These are phyloP conservation scores for Ammodytes dubius DNA, from an alignment of 2,113 vertebrate species.

Conservation along the genomic window DNA sequence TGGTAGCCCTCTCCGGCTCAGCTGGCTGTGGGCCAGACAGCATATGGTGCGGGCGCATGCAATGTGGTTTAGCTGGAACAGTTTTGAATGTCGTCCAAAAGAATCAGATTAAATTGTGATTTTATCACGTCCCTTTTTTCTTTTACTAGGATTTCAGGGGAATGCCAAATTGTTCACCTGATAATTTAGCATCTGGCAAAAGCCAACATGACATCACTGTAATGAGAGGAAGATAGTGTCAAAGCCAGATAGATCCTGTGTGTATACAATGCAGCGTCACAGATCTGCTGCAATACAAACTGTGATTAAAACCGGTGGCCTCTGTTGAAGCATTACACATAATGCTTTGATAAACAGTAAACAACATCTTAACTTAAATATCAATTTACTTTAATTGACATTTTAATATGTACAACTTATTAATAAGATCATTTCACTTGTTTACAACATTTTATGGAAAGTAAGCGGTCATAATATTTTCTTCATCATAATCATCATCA, in stretches of 20 bases:
- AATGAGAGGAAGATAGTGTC: constrained; percentile 4
- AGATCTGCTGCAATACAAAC: constrained; percentile 15
- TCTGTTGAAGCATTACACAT: neutral
- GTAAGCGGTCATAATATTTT: neutral
- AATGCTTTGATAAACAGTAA: constrained; percentile 1
- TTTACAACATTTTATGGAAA: neutral
- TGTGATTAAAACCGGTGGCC: constrained; percentile 27
- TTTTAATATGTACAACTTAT: neutral
- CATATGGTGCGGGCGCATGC: constrained; percentile 60
- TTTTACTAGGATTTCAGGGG: constrained; percentile 24
- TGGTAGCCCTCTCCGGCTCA: constrained; percentile 44
- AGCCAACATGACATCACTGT: constrained; percentile 15
- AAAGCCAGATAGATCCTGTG: constrained; percentile 20
- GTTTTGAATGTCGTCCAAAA: constrained; percentile 68
- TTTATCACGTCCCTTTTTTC: constrained; percentile 48
- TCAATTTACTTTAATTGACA: no score
- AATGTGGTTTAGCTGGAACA: constrained; percentile 43
- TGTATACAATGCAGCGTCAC: neutral
- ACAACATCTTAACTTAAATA: neutral
- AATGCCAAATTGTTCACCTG: constrained; percentile 43
- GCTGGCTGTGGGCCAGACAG: constrained; percentile 68
- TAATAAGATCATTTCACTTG: neutral
- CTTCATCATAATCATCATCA: no score
- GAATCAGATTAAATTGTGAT: constrained; percentile 63
- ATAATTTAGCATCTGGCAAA: constrained; percentile 45